Base-by-base conservation (phyloP, 2,113 vertebrate species). In the Dipodomys stephensi region DNA sequence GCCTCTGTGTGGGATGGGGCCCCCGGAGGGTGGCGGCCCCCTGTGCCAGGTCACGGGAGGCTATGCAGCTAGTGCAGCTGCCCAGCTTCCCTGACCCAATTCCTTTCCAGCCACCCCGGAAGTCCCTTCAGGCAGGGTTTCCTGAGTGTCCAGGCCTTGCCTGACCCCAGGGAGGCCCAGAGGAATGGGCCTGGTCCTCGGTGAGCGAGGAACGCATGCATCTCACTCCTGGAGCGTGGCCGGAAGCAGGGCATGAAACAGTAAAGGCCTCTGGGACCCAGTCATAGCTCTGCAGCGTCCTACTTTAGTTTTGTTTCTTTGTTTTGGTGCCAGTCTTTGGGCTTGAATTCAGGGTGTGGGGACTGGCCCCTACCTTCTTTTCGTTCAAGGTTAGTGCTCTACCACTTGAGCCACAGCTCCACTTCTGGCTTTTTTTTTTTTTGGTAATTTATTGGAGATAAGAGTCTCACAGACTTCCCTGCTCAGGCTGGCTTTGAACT, bases 131-230 rank as follows among this genome's bases (percentile, higher is more conserved):
- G 19, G 22, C 28, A 11, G 62, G 18, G 2, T 65, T 64, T 80
- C 18, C 65, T 68, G 27, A 53, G 62, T 9, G 15, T 77, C 68
- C n/a, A 32, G 46, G 46, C 22, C 79, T 82, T 57, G 27, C 74
- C 68, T 22, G 73, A 44, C 32, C n/a, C 25, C 15, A 16, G 49
- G 16, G 25, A 57, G 53, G n/a, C 2, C 2, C 12, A 46, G 74
- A 81, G n/a, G 32, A n/a, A 2, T 9, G 71, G 1, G 23, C 65
- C 71, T 69, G 57, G 25, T 25, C 35, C 77, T 60, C 20, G 18
- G 2, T 1, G 0, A 68, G 7, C 3, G 25, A n/a, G 60, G 8
- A 28, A 22, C 2, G 0, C 0, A 2, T 57, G 64, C 25, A 8
- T n/a, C 32, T 57, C 53, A 0, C 0, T 3, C 10, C 22, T 73